Conservation (phyloP, 2,113 vertebrate genomes). For the Proterorhinus semilunaris region DNA sequence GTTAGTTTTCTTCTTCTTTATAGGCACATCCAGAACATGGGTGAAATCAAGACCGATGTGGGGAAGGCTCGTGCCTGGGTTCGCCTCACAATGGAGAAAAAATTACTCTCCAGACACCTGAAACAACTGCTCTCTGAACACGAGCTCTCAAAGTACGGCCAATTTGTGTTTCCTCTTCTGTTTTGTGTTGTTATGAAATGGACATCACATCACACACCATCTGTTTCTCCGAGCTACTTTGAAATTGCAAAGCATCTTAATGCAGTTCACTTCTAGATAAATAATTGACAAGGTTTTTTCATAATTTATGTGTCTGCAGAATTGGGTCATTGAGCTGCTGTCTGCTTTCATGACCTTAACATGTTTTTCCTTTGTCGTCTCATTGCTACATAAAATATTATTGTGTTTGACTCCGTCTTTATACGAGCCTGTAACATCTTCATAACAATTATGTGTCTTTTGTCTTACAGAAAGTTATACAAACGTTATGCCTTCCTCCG, state of each 20-base stretch:
- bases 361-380: slow-evolving; percentile 18
- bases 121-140: slow-evolving; percentile 96
- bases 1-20: background rate
- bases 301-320: slow-evolving; percentile 71
- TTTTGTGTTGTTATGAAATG: slow-evolving; percentile 7
- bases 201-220: slow-evolving; percentile 21
- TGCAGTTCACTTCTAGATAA: slow-evolving; percentile 48
- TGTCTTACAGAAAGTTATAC: slow-evolving; percentile 88
- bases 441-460: background rate
- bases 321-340: slow-evolving; percentile 62
- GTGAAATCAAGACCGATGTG: slow-evolving; percentile 98
- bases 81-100: slow-evolving; percentile 98
- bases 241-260: slow-evolving; percentile 53
- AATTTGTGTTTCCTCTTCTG: slow-evolving; percentile 23
- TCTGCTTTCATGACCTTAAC: slow-evolving; percentile 42
- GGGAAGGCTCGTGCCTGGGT: slow-evolving; percentile 98
- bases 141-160: slow-evolving; percentile 92
- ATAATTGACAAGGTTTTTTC: slow-evolving; percentile 63
- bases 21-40: slow-evolving; percentile 97
- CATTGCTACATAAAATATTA: background rate
- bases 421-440: background rate
- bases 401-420: background rate
- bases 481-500: slow-evolving; percentile 97
- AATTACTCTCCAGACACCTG: slow-evolving; percentile 93
- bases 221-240: slow-evolving; percentile 31